These are phyloP conservation scores for Phytoseiulus persimilis DNA, from an alignment of 2,888 invertebrate genomes.

Conservation along the genomic window DNA sequence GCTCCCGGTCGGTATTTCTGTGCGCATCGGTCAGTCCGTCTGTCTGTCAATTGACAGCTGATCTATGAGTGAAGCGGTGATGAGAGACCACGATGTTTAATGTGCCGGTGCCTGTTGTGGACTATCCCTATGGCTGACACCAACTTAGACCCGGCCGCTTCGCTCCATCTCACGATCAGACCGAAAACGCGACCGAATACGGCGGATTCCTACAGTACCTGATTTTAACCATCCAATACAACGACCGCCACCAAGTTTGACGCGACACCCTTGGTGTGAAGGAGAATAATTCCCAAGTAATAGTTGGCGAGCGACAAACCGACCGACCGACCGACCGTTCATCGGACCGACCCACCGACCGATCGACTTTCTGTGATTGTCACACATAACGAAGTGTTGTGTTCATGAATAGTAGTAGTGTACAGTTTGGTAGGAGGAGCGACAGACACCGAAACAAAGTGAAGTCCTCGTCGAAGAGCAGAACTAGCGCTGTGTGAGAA, in stretches of 20 bases:
- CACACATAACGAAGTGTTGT: background rate
- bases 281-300: background rate
- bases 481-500: background rate
- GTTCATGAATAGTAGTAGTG: background rate
- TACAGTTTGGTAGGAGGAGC: background rate
- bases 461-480: background rate
- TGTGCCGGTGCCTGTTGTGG: conserved; percentile 38
- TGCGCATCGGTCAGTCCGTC: background rate
- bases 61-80: background rate
- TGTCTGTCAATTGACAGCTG: background rate
- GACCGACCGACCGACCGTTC: background rate
- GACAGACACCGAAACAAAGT: background rate
- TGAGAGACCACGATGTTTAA: conserved; percentile 31
- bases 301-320: background rate
- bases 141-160: background rate
- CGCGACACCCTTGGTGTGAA: background rate
- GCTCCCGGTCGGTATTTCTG: background rate
- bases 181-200: background rate
- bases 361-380: background rate
- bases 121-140: conserved; percentile 37
- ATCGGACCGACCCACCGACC: background rate
- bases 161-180: background rate
- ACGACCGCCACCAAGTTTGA: background rate
- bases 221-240: background rate
- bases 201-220: background rate